Percentiles rank a stretch among this genome's conserved stretches.
These are phyloP conservation scores for Nematolebias whitei DNA, from an alignment of 2,113 vertebrate species.

Conservation along the genomic window DNA sequence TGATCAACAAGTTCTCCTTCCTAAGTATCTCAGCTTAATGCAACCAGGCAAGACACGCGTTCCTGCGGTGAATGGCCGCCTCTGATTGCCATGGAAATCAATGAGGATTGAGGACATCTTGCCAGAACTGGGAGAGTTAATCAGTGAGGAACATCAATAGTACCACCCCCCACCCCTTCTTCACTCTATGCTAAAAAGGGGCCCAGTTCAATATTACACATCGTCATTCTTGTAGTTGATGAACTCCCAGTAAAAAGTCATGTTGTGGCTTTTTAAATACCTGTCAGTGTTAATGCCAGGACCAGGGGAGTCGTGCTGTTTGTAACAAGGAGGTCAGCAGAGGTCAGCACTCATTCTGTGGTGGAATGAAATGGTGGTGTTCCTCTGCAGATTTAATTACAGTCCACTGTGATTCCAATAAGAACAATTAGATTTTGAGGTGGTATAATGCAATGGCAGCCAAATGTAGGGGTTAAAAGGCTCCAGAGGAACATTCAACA, in stretches of 20 bases:
- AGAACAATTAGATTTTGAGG: conserved; percentile 40
- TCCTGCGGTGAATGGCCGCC: conserved; percentile 22
- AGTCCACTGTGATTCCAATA: conserved; percentile 52
- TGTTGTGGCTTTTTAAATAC: conserved; percentile 41
- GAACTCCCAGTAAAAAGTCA: conserved; percentile 39
- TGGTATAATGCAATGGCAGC: conserved; percentile 6
- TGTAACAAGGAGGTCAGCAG: conserved; percentile 27
- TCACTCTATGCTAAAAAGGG: conserved; percentile 32
- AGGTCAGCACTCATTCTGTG: conserved; percentile 2
- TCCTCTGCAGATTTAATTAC: conserved; percentile 44
- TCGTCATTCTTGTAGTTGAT: conserved; percentile 55
- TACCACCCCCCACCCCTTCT: conserved; percentile 10
- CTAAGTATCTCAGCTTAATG: conserved; percentile 25
- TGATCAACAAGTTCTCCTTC: conserved; percentile 4
- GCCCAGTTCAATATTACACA: conserved; percentile 50
- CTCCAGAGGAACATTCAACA: not conserved
- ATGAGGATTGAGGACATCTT: conserved; percentile 38
- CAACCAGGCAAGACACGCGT: conserved; percentile 20
- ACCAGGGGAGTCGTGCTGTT: conserved; percentile 36
- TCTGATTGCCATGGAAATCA: conserved; percentile 58
- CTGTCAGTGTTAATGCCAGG: conserved; percentile 36
- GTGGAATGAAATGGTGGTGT: conserved; percentile 14
- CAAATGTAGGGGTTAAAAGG: conserved; percentile 6
- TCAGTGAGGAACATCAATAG: conserved; percentile 58
- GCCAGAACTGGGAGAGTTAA: conserved; percentile 44